A percentile compares a stretch with the other conserved stretches of the same genome.
phyloP scores from a whole-genome alignment of 2,113 vertebrate genomes.

The Neomonachus schauinslandi region DNA sequence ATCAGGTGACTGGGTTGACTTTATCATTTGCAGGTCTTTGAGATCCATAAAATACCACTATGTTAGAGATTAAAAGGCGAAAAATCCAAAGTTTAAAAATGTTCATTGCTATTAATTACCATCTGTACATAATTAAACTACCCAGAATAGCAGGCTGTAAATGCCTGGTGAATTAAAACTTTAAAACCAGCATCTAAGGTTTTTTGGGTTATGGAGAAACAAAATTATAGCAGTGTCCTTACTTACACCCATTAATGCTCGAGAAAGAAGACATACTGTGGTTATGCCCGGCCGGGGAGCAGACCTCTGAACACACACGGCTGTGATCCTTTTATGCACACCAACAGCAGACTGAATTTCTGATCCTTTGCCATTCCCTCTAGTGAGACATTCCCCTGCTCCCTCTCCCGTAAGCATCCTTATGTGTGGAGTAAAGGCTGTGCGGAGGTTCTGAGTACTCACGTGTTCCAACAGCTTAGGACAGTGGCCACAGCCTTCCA shows the following conservation, averaged over 20 bases:
- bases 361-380: background rate
- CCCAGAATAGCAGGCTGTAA: background rate
- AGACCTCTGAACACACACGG: background rate
- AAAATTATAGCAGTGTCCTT: background rate
- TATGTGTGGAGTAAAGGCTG: fast-evolving
- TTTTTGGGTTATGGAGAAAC: background rate
- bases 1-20: background rate
- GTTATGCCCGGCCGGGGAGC: background rate
- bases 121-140: background rate
- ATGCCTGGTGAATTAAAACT: background rate
- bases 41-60: background rate
- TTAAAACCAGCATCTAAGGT: background rate
- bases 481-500: background rate
- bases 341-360: background rate
- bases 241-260: background rate
- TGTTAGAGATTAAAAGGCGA: background rate
- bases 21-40: background rate
- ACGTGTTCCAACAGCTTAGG: background rate
- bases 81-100: background rate
- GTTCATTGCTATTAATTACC: background rate
- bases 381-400: fast-evolving
- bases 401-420: background rate
- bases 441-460: background rate
- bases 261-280: fast-evolving
- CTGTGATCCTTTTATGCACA: fast-evolving